A percentile compares a stretch with the other conserved stretches of the same genome.
phyloP scores from a whole-genome alignment of 2,113 vertebrate species.

The Lophochroa leadbeateri region DNA sequence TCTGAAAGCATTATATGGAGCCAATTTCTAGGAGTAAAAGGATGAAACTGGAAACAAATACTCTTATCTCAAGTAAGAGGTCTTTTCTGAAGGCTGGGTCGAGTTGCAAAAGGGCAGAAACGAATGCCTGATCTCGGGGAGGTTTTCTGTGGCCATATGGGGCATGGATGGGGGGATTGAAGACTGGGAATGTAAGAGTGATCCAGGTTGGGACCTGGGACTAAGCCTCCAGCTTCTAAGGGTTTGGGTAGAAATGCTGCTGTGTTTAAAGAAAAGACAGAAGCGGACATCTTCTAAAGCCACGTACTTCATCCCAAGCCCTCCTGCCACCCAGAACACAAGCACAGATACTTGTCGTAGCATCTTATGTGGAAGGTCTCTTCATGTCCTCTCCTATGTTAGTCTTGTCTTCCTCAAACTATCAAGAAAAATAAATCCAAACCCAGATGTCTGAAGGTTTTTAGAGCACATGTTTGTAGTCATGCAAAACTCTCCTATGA shows the following conservation, averaged over 20 bases:
- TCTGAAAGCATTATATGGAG: background rate
- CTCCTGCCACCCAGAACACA: background rate
- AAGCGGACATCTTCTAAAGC: background rate
- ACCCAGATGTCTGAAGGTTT: background rate
- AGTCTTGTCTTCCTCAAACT: background rate
- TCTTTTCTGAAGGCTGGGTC: background rate
- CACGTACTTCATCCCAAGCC: background rate
- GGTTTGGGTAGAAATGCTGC: background rate
- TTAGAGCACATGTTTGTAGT: rapidly evolving
- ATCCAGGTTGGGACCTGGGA: background rate
- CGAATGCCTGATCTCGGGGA: background rate
- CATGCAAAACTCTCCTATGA: background rate
- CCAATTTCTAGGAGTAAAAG: background rate
- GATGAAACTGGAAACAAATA: background rate
- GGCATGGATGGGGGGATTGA: background rate
- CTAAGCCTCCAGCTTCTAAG: background rate
- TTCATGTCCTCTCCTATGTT: rapidly evolving
- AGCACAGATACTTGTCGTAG: background rate
- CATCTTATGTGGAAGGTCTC: background rate
- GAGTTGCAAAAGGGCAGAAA: background rate
- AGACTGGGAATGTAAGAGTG: background rate
- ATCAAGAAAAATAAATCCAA: background rate
- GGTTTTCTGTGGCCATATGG: background rate
- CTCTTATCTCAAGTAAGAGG: background rate
- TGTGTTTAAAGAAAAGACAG: background rate